Percentiles rank a stretch among this genome's conserved stretches.
These are phyloP conservation scores for Australoheros facetus DNA, from an alignment of 2,797 vertebrate genomes.

Conservation along the genomic window DNA sequence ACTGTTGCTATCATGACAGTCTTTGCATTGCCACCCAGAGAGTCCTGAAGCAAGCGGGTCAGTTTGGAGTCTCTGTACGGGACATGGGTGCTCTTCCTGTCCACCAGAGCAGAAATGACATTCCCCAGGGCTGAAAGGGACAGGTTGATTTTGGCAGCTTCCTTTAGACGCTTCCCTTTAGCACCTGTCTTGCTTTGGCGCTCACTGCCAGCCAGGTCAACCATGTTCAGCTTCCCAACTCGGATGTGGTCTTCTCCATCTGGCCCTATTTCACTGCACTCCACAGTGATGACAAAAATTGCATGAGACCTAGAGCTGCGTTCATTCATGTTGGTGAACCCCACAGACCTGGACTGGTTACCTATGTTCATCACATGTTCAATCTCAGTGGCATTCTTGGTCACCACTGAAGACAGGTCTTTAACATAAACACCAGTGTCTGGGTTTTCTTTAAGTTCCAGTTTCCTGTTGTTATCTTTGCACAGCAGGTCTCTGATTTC, in stretches of 20 bases:
- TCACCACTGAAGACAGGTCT: conserved; percentile 93
- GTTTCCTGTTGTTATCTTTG: conserved; percentile 91
- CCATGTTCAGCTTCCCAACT: conserved; percentile 96
- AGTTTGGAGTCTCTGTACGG: conserved; percentile 98
- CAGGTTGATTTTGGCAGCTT: conserved; percentile 96
- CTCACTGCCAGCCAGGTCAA: conserved; percentile 96
- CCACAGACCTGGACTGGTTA: conserved; percentile 90
- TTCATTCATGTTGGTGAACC: conserved; percentile 96
- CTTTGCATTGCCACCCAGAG: conserved; percentile 94
- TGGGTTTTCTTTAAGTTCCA: conserved; percentile 93
- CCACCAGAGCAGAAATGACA: conserved; percentile 93
- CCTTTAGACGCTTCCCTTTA: conserved; percentile 90
- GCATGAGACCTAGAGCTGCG: conserved; percentile 95
- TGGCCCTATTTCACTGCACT: conserved; percentile 90
- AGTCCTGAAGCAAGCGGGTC: conserved; percentile 95
- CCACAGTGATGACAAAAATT: conserved; percentile 92
- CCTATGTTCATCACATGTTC: conserved; percentile 96
- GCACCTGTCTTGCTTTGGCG: conserved; percentile 90
- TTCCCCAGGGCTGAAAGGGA: conserved; percentile 96
- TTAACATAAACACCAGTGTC: conserved; percentile 93
- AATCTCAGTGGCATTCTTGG: conserved; percentile 93
- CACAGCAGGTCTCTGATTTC: conserved; percentile 94
- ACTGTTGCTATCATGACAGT: conserved; percentile 97
- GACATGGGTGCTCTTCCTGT: conserved; percentile 90
- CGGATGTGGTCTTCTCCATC: conserved; percentile 95